Evolutionary conservation across 1,140 invertebrate genomes (phyloP), one percentile per base, ranked within the genome.

Genomic region (Bombus waltoni): DNA sequence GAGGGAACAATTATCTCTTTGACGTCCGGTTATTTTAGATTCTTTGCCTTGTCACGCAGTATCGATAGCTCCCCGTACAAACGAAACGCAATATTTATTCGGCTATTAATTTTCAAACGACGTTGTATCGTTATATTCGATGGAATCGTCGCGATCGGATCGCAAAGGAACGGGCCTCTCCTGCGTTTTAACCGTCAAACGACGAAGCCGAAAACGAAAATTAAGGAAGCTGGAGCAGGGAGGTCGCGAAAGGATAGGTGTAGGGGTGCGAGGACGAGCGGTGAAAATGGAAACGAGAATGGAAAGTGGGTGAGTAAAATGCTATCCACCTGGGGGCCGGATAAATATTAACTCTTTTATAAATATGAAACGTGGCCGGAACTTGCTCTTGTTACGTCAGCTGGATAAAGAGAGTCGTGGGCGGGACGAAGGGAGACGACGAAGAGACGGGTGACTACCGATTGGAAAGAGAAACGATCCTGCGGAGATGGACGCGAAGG

Each of bases 261-360:
- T 18, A 4, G 22, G 18, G 4, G 35, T 0, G 10, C 18, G 35
- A 22, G 38, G 25, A 18, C 18, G 35, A 44, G 32, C 68, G 28
- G 28, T 35, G 47, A 35, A n/a, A 47, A 40, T 80, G 44, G 42
- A 72, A 73, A n/a, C 62, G 25, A 32, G 40, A 70, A 66, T 53
- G 73, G 53, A 32, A 84, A 72, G 73, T 78, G 38, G 74, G 11
- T 11, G 53, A 40, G 44, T 44, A 78, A 78, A 83, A 35, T 18
- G 66, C 72, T 47, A 76, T 77, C 42, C 32, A 38, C 53, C 53
- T n/a, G 25, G 70, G 35, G 70, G 8, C 35, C 71, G 70, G 40
- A 86, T 86, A 86, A 86, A 86, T 86, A 86, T 86, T 82, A 86
- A 86, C 70, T 57, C 71, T 86, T 86, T 86, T 82, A 82, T 86